Percentiles rank a stretch among this genome's conserved stretches.
These are phyloP conservation scores for Periophthalmus magnuspinnatus DNA, from an alignment of 2,797 vertebrate species.

Conservation along the genomic window DNA sequence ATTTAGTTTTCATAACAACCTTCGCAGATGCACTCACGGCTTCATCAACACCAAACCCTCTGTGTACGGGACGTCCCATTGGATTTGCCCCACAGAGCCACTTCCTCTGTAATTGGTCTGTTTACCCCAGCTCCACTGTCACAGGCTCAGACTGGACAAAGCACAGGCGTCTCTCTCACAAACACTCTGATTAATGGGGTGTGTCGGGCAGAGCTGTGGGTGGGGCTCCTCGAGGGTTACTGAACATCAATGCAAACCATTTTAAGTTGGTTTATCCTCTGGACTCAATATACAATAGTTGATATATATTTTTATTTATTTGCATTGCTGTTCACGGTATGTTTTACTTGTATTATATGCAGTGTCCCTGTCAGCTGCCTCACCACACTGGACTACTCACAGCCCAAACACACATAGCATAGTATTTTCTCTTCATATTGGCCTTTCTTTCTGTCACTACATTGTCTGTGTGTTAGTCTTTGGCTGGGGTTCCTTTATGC, in stretches of 20 bases:
- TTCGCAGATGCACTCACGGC: constrained; percentile 34
- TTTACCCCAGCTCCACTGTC: constrained; percentile 61
- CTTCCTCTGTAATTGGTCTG: constrained; percentile 69
- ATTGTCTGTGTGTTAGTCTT: constrained; percentile 30
- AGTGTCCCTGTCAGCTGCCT: neutral
- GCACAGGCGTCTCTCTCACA: constrained; percentile 39
- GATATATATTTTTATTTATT: neutral
- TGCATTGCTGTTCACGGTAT: neutral
- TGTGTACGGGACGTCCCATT: constrained; percentile 52
- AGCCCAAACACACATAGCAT: constrained; percentile 11
- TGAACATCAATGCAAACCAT: neutral
- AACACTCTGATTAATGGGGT: constrained; percentile 39
- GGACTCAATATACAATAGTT: no score
- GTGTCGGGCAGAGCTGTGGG: constrained; percentile 23
- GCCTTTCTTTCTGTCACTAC: constrained; percentile 24
- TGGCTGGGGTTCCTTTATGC: constrained; percentile 14
- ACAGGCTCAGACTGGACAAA: constrained; percentile 51
- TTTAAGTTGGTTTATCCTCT: no score
- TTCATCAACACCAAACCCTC: constrained; percentile 65
- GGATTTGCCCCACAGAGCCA: constrained; percentile 39
- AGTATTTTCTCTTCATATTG: constrained; percentile 27
- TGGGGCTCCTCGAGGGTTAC: constrained; percentile 3
- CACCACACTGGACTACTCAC: neutral
- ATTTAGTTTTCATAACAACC: constrained; percentile 56
- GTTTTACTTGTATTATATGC: neutral